These are phyloP conservation scores for Polydrusus cervinus DNA, from an alignment of 2,888 invertebrate species.

Conservation along the genomic window DNA sequence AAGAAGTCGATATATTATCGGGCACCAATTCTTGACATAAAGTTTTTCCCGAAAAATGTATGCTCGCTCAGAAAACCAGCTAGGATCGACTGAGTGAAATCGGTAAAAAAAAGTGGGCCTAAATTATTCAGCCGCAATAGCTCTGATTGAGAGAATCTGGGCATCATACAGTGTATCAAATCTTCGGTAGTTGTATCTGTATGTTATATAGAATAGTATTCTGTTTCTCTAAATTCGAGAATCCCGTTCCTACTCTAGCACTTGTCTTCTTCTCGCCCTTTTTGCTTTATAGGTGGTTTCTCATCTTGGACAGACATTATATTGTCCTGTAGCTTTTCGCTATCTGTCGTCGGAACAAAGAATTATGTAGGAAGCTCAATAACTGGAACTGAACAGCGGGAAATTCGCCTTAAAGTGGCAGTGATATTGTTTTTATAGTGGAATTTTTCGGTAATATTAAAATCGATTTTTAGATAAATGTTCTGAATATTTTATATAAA, in stretches of 20 bases:
- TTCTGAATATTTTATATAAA: not conserved
- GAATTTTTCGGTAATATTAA: not conserved
- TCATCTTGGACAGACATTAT: constrained; percentile 63
- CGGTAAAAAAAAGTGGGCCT: not conserved
- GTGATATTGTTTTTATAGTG: constrained; percentile 1
- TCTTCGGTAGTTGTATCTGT: too few species aligned
- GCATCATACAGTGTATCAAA: not conserved
- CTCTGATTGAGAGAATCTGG: too few species aligned
- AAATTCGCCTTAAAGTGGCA: constrained; percentile 1
- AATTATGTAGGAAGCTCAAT: constrained; percentile 48
- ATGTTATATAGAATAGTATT: too few species aligned
- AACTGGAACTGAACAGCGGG: constrained; percentile 28
- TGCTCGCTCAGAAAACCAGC: too few species aligned
- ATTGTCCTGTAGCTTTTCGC: constrained; percentile 65
- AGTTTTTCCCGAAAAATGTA: too few species aligned
- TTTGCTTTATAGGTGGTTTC: constrained; percentile 65
- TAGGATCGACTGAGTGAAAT: too few species aligned
- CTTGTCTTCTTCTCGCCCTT: constrained; percentile 48
- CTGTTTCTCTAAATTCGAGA: not conserved
- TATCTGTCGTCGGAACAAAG: constrained; percentile 43
- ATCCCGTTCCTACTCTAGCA: not conserved
- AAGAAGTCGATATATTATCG: constrained; percentile 6
- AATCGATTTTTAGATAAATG: not conserved
- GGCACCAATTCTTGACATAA: not conserved
- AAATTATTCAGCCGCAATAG: not conserved